Percentiles rank a stretch among this genome's conserved stretches.
Evolutionary conservation across 2,113 vertebrate species (phyloP).

Genomic region (Pithys albifrons): DNA sequence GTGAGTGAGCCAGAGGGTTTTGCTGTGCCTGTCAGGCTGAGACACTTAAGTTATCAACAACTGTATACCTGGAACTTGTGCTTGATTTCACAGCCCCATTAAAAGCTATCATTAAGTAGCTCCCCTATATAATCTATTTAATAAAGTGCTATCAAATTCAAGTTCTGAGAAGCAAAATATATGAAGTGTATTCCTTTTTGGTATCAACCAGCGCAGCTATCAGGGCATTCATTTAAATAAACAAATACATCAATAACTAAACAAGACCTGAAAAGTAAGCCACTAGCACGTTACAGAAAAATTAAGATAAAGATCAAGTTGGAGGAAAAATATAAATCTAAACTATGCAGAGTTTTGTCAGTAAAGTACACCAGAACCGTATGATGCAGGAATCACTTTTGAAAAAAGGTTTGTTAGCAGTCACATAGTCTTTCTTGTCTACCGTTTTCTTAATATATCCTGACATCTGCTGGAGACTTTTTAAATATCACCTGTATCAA

Average conservation of each 20-base stretch:
- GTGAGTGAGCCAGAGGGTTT: not conserved
- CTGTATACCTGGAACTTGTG: not conserved
- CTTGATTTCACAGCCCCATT: not conserved
- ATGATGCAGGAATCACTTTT: not conserved
- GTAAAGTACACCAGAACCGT: not conserved
- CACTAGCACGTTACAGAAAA: not conserved
- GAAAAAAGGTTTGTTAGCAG: not conserved
- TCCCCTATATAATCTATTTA: not conserved
- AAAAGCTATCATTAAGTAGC: not conserved
- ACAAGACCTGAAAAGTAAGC: not conserved
- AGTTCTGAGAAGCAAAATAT: not conserved
- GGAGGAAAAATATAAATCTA: not conserved
- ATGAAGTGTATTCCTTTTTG: not conserved
- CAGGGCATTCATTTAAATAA: not conserved
- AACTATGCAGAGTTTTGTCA: not conserved
- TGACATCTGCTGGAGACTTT: constrained; percentile 73
- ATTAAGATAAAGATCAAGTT: not conserved
- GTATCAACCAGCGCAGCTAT: not conserved
- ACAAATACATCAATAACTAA: not conserved
- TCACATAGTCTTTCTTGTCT: not conserved
- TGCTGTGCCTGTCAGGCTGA: not conserved
- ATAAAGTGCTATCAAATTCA: not conserved
- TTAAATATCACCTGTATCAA: not conserved
- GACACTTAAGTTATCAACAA: not conserved
- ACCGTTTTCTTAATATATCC: constrained; percentile 23